Evolutionary conservation across 2,888 invertebrate genomes (phyloP).

Genomic region (Macaria notata): DNA sequence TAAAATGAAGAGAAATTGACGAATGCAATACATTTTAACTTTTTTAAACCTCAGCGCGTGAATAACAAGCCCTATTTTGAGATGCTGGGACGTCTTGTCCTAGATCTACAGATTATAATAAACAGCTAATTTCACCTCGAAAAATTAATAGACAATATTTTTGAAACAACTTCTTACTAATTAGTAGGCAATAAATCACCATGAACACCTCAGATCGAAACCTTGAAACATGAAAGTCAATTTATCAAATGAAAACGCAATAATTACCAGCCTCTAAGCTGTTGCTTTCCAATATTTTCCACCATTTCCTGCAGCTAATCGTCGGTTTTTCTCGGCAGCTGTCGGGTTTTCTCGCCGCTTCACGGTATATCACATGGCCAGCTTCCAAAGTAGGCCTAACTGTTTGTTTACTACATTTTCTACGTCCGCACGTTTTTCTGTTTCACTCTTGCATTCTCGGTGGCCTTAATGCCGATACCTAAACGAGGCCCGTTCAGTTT

Average conservation of each 20-base stretch:
- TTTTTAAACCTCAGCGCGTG: no score
- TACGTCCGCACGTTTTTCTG: conserved; percentile 51
- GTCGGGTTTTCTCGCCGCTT: neutral
- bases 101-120: no score
- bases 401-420: conserved; percentile 56
- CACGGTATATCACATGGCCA: conserved; percentile 27
- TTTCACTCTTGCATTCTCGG: conserved; percentile 37
- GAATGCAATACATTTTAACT: no score
- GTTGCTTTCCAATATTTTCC: conserved; percentile 19
- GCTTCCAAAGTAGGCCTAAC: conserved; percentile 68
- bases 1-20: no score
- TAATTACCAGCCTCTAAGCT: neutral
- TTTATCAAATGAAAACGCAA: neutral
- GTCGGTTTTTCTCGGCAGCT: conserved; percentile 1
- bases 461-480: conserved; percentile 52
- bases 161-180: no score
- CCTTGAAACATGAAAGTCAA: no score
- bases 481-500: conserved; percentile 19
- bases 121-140: no score
- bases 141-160: no score
- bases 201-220: no score
- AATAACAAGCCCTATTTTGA: no score
- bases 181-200: no score
- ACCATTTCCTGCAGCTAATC: conserved; percentile 12
- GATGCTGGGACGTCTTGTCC: no score